phyloP scores from a whole-genome alignment of 35 echinoderm and acorn worm species.

The Eucidaris tribuloides region DNA sequence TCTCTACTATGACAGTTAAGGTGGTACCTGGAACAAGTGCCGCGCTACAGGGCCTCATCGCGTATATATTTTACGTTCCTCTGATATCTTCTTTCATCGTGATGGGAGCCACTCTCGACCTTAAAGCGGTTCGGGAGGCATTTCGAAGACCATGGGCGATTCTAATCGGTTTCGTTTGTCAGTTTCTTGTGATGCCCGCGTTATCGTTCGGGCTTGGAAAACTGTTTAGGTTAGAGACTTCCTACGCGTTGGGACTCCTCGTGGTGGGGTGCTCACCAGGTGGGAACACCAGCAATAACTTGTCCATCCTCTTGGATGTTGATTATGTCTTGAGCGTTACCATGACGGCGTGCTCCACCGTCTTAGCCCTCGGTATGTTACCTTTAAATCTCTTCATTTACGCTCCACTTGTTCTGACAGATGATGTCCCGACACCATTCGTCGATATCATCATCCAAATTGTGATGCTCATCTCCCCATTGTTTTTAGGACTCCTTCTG shows the following conservation, averaged over 20 bases:
- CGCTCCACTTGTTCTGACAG: not conserved
- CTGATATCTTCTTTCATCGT: conserved; percentile 5
- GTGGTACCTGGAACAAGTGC: not conserved
- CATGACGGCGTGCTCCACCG: conserved; percentile 44
- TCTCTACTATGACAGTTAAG: not conserved
- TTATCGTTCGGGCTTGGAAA: conserved; percentile 12
- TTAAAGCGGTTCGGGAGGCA: not conserved
- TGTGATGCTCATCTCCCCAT: conserved; percentile 14
- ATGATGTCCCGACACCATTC: conserved; percentile 8
- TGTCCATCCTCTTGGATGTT: conserved; percentile 29
- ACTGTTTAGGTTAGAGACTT: not conserved
- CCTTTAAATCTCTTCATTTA: conserved; percentile 56
- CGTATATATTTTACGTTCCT: not conserved
- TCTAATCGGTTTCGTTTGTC: conserved; percentile 40
- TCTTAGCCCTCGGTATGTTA: conserved; percentile 45
- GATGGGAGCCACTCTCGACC: conserved; percentile 46
- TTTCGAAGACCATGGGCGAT: conserved; percentile 10
- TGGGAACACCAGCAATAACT: conserved; percentile 51
- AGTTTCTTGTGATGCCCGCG: conserved; percentile 37
- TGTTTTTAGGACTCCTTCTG: conserved; percentile 26
- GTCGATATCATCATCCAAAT: not conserved
- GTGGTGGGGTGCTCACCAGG: conserved; percentile 46
- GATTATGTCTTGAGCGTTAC: conserved; percentile 48
- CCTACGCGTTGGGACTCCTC: conserved; percentile 29
- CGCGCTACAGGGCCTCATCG: not conserved